A percentile compares a stretch with the other conserved stretches of the same genome.
Conservation (phyloP, 2,888 invertebrate species). For the Apodemia hepburni region DNA sequence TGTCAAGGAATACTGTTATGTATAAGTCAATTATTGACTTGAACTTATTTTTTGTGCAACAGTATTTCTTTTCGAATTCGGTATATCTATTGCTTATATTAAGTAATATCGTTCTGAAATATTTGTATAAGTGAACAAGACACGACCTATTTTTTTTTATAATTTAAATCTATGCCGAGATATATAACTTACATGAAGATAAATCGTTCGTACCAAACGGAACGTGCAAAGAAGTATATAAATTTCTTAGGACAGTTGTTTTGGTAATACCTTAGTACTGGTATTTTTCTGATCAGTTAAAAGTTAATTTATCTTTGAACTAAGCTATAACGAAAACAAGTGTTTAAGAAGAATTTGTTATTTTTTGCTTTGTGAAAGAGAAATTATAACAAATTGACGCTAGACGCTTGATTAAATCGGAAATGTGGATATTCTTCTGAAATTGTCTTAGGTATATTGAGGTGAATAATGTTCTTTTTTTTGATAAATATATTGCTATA, state of each 20-base stretch:
- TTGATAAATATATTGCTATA: not conserved
- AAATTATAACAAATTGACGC: not conserved
- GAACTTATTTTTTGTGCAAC: too few relatives aligned
- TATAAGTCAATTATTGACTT: too few relatives aligned
- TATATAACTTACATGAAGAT: too few relatives aligned
- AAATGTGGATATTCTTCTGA: not conserved
- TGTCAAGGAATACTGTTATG: too few relatives aligned
- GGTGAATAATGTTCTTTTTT: not conserved
- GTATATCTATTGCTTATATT: not conserved
- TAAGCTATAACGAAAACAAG: not conserved
- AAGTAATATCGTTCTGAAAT: not conserved
- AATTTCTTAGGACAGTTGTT: too few relatives aligned
- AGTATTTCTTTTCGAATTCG: not conserved
- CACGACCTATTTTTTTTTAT: too few relatives aligned
- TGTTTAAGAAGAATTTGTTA: not conserved
- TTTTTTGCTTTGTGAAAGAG: not conserved
- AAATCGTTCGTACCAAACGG: too few relatives aligned
- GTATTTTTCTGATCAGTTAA: not conserved
- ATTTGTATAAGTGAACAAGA: not conserved
- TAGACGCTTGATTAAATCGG: not conserved
- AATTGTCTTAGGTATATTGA: constrained; percentile 1
- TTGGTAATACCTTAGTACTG: not conserved
- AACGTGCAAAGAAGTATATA: too few relatives aligned
- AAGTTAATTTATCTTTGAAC: not conserved
- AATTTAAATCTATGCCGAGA: too few relatives aligned